These are phyloP conservation scores for Phaetusa simplex DNA, from an alignment of 2,113 vertebrate genomes.

Conservation along the genomic window DNA sequence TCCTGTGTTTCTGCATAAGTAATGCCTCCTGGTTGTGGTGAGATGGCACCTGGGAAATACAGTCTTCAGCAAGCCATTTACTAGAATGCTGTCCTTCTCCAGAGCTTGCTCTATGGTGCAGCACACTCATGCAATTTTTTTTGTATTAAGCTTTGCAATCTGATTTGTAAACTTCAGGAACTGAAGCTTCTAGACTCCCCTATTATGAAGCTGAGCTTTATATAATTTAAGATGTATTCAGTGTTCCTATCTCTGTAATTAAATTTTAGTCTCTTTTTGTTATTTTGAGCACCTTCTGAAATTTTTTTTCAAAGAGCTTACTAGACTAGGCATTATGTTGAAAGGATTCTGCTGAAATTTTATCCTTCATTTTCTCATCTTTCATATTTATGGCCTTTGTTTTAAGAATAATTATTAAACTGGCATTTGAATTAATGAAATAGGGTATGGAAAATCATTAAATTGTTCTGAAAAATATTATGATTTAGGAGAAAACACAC, in stretches of 20 bases:
- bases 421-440: not conserved
- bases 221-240: not conserved
- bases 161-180: conserved; percentile 12
- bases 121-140: not conserved
- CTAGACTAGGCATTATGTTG: not conserved
- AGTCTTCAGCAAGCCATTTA: not conserved
- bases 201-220: not conserved
- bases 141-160: not conserved
- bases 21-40: not conserved
- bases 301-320: conserved; percentile 7
- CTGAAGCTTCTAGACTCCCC: not conserved
- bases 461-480: not conserved
- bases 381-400: not conserved
- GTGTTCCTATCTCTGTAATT: conserved; percentile 14
- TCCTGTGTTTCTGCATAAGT: not conserved
- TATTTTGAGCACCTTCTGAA: conserved; percentile 4
- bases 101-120: not conserved
- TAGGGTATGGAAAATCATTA: not conserved
- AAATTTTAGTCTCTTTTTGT: conserved; percentile 1
- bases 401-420: conserved; percentile 4
- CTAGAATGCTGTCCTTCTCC: not conserved
- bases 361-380: not conserved
- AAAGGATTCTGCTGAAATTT: conserved; percentile 8
- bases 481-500: not conserved
- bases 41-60: not conserved